Base-by-base conservation (phyloP, 2,113 vertebrate genomes). In the Saguinus imperator region DNA sequence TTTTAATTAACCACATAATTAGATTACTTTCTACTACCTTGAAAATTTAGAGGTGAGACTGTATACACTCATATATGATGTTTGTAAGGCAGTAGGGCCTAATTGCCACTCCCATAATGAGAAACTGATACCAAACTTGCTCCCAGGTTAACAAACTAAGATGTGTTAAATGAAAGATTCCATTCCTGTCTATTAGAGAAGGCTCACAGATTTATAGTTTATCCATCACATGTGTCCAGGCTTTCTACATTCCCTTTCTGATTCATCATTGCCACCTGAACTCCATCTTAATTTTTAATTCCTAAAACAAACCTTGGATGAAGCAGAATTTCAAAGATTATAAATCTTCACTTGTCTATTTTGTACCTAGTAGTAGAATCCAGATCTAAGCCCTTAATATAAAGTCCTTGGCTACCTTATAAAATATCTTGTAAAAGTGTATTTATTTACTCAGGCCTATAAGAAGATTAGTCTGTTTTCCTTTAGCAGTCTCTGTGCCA, bases 1-100 rank as follows among this genome's bases (percentile, higher is more conserved):
- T 97, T 97, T 98, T 97, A 98, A 98, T 98, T 97, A 95, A 92
- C 90, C 79, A 92, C 52, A 82, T 96, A 98, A 98, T 97, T 97
- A 96, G 66, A 95, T 96, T 97, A 97, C 84, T 97, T 97, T 94
- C 92, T 91, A 94, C 83, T 97, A 96, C 98, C 93, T 94, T 94
- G 96, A 97, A 97, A 94, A 94, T 95, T 82, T 97, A 68, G 94
- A 97, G 92, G 80, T 97, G 90, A 98, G 89, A 89, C n/a, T 85
- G 10, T 92, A 57, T 64, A 57, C 27, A 92, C 32, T 66, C 52
- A 64, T 61, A 25, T 48, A 35, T 40, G 35, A 89, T 86, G 43
- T 95, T 72, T 92, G 57, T 85, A 94, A 94, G 58, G 35, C 21
- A 58, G 20, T 79, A 29, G 48, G 76, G 55, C 57, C 68, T 83